Percentiles rank a stretch among this genome's conserved stretches.
Evolutionary conservation across 2,113 vertebrate species (phyloP).

Genomic region (Rhinolophus ferrumequinum): DNA sequence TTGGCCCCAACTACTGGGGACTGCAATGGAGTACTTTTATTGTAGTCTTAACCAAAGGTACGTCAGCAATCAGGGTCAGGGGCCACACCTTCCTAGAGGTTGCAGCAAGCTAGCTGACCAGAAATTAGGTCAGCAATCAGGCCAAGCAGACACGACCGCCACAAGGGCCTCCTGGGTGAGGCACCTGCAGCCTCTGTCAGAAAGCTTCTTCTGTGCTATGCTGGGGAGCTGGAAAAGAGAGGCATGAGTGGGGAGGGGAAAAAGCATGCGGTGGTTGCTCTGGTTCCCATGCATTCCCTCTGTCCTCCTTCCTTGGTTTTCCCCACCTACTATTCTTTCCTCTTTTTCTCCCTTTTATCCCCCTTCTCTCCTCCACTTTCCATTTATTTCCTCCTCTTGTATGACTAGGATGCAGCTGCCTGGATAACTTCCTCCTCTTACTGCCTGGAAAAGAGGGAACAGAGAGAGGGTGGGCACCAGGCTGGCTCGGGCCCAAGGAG

Average conservation of each 20-base stretch:
- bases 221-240: not conserved
- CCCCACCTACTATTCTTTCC: conserved; percentile 32
- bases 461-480: conserved; percentile 68
- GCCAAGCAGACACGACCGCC: not conserved
- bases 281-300: conserved; percentile 19
- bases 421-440: conserved; percentile 67
- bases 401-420: conserved; percentile 75
- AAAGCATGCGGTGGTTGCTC: not conserved
- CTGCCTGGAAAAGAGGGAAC: conserved; percentile 76
- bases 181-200: not conserved
- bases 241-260: not conserved
- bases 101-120: not conserved
- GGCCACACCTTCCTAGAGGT: not conserved
- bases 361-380: conserved; percentile 33
- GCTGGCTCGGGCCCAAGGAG: conserved; percentile 39
- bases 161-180: not conserved
- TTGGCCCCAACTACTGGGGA: not conserved
- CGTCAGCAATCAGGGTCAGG: not conserved
- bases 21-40: not conserved
- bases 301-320: not conserved
- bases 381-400: conserved; percentile 67
- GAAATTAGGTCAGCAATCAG: conserved; percentile 38
- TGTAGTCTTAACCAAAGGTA: conserved; percentile 34
- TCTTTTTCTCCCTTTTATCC: conserved; percentile 17
- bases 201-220: not conserved